Conservation (phyloP, 2,113 vertebrate species). For the Phocoena sinus region DNA sequence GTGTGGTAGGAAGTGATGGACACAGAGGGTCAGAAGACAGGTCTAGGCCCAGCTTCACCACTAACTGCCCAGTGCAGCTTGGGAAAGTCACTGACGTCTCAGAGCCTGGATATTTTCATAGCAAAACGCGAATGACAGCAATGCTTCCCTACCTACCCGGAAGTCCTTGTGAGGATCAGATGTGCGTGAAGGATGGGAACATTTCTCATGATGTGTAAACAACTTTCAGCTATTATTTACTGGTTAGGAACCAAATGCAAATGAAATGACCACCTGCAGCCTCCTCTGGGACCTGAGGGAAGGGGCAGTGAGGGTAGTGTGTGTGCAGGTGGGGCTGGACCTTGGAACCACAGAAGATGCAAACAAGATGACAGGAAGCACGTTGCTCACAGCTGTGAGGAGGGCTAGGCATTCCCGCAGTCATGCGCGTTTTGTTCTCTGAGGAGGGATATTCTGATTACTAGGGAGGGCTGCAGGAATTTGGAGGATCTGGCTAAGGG, state of each 20-base stretch:
- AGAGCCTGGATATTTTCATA: not conserved
- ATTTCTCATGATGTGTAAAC: not conserved
- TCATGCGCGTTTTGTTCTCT: rapidly evolving
- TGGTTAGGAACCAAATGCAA: not conserved
- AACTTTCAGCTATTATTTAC: not conserved
- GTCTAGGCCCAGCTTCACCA: not conserved
- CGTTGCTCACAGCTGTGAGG: not conserved
- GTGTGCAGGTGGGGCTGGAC: rapidly evolving
- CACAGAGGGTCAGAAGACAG: too few relatives aligned
- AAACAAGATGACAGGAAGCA: not conserved
- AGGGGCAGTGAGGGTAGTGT: too few relatives aligned
- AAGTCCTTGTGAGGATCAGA: not conserved
- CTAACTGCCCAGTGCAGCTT: not conserved
- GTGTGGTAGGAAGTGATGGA: too few relatives aligned
- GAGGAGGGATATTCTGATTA: too few relatives aligned
- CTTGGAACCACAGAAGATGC: not conserved
- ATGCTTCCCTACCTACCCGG: rapidly evolving
- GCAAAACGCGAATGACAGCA: not conserved
- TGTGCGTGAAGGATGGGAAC: not conserved
- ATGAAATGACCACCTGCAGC: too few relatives aligned
- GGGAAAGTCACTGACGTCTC: not conserved
- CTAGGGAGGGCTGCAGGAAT: not conserved
- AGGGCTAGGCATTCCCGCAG: not conserved
- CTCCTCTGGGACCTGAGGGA: not conserved
- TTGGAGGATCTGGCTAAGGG: not conserved